Conservation (phyloP, 1,140 invertebrate species). For the Panagrolaimus sp. region DNA sequence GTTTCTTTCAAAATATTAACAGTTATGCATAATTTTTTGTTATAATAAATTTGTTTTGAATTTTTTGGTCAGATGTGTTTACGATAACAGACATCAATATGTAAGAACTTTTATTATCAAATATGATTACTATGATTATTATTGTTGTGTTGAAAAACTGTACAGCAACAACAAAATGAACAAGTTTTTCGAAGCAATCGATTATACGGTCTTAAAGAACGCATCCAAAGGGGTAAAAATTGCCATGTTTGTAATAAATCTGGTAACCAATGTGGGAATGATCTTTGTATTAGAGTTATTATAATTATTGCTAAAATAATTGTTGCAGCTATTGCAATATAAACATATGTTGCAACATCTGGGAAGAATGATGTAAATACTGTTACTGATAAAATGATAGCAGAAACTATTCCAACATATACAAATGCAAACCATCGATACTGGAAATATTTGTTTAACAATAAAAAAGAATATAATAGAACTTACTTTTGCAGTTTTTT, state of each 20-base stretch:
- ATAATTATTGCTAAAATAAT: conserved; percentile 58
- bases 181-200: conserved; percentile 14
- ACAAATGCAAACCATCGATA: conserved; percentile 62
- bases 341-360: conserved; percentile 54
- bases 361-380: conserved; percentile 36
- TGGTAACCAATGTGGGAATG: conserved; percentile 60
- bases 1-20: no score
- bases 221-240: conserved; percentile 62
- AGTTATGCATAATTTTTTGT: no score
- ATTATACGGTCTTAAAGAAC: conserved; percentile 62
- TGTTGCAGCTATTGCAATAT: conserved; percentile 57
- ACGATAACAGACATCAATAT: no score
- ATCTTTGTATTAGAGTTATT: conserved; percentile 58
- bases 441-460: conserved; percentile 16
- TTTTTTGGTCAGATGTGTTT: no score
- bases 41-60: no score
- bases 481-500: conserved; percentile 52
- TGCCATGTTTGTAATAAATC: conserved; percentile 61
- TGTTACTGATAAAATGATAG: conserved; percentile 61
- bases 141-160: no score
- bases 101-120: no score
- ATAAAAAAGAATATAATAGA: background rate
- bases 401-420: conserved; percentile 64
- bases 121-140: no score
- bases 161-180: no score